Evolutionary conservation across 2,797 vertebrate species (phyloP).

Genomic region (Fundulus diaphanus): DNA sequence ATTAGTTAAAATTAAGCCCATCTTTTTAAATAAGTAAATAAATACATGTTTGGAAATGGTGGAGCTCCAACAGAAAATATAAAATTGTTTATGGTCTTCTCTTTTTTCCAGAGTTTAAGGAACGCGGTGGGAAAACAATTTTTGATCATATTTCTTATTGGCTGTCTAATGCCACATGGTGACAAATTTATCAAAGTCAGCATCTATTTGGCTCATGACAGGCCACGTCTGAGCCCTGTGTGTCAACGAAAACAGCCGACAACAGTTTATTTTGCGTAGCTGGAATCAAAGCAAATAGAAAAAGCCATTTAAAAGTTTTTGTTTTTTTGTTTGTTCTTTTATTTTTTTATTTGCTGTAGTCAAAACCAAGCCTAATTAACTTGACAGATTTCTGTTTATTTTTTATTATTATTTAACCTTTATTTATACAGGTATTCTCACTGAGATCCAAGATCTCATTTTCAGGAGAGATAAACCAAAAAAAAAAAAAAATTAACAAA

Average conservation of each 20-base stretch:
- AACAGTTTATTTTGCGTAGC: not conserved
- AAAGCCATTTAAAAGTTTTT: not conserved
- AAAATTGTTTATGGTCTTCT: not conserved
- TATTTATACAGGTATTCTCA: too few relatives aligned
- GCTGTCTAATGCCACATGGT: not conserved
- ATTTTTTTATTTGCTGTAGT: not conserved
- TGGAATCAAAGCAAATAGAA: not conserved
- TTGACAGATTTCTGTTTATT: not conserved
- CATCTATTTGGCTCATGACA: not conserved
- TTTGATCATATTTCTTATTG: not conserved
- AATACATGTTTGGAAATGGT: too few relatives aligned
- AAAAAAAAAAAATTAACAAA: too few relatives aligned
- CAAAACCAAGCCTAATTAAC: not conserved
- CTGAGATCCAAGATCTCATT: too few relatives aligned
- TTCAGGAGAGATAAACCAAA: too few relatives aligned
- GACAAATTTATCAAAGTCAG: not conserved
- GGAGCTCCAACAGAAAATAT: not conserved
- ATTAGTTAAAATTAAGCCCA: too few relatives aligned
- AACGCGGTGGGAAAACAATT: not conserved
- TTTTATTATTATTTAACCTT: too few relatives aligned
- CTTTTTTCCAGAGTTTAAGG: not conserved
- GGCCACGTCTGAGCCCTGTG: not conserved
- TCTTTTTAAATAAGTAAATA: too few relatives aligned
- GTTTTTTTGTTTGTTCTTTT: too few relatives aligned
- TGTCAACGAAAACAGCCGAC: not conserved